phyloP scores from a whole-genome alignment of 2,797 vertebrate genomes.

The Hephaestus fuliginosus region DNA sequence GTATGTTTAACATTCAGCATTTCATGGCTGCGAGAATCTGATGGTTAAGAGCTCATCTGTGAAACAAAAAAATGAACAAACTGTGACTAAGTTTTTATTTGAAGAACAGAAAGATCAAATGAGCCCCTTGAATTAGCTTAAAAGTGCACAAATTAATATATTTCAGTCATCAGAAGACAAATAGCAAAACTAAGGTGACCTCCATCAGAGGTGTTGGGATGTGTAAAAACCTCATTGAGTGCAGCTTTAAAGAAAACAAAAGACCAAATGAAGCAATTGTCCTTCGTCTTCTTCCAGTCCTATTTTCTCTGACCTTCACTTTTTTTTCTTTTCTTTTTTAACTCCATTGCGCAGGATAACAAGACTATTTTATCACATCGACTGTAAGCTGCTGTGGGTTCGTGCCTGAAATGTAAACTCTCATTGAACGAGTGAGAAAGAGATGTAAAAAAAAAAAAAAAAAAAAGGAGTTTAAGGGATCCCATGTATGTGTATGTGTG shows the following conservation, averaged over 20 bases:
- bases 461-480: background rate
- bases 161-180: background rate
- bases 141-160: background rate
- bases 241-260: constrained; percentile 13
- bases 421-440: constrained; percentile 6
- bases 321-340: constrained; percentile 3
- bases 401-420: constrained; percentile 21
- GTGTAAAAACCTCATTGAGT: background rate
- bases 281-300: constrained; percentile 2
- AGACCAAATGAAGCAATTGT: background rate
- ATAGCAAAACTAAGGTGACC: background rate
- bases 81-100: background rate
- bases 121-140: background rate
- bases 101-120: background rate
- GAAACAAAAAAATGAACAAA: background rate
- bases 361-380: constrained; percentile 9
- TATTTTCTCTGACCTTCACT: constrained; percentile 39
- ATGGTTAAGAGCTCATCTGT: background rate
- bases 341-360: background rate
- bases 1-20: background rate
- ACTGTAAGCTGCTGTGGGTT: background rate
- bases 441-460: background rate
- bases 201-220: background rate
- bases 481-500: background rate
- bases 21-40: background rate